These are phyloP conservation scores for Ctenoplectra terminalis DNA, from an alignment of 1,140 invertebrate species.

Conservation along the genomic window DNA sequence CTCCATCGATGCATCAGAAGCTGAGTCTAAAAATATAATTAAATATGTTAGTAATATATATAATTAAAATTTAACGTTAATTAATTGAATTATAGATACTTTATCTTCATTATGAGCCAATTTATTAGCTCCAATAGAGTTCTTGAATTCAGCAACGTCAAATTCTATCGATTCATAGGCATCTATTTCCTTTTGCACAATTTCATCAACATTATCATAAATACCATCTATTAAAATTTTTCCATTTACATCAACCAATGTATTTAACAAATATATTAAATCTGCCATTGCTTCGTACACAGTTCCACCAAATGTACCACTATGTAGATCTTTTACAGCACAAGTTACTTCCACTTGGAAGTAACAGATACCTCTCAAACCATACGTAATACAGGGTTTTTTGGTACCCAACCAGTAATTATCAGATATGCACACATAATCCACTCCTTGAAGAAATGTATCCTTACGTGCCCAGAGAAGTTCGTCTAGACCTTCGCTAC, in stretches of 20 bases:
- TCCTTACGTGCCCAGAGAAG: slow-evolving; percentile 90
- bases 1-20: slow-evolving; percentile 96
- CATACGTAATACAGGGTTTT: slow-evolving; percentile 98
- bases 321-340: slow-evolving; percentile 96
- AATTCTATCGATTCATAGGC: slow-evolving; percentile 96
- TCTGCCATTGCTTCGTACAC: slow-evolving; percentile 95
- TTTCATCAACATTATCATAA: slow-evolving; percentile 89
- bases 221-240: slow-evolving; percentile 92
- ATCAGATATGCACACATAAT: slow-evolving; percentile 99
- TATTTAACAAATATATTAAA: slow-evolving; percentile 92
- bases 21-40: slow-evolving; percentile 80
- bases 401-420: slow-evolving; percentile 99
- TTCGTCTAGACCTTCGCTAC: slow-evolving; percentile 97
- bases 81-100: slow-evolving; percentile 74
- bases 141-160: slow-evolving; percentile 89
- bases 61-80: slow-evolving; percentile 13
- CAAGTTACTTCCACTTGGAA: slow-evolving; percentile 96
- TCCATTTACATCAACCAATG: slow-evolving; percentile 92
- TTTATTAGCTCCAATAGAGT: slow-evolving; percentile 88
- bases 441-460: slow-evolving; percentile 91
- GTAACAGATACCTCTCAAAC: slow-evolving; percentile 96
- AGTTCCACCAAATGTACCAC: slow-evolving; percentile 96
- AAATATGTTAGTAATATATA: not conserved
- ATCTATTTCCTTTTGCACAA: slow-evolving; percentile 89
- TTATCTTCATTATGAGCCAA: slow-evolving; percentile 91